A percentile compares a stretch with the other conserved stretches of the same genome.
Conservation (phyloP, 30 jellyfish, hydroid and myxozoan species). For the Rhopilema esculentum region DNA sequence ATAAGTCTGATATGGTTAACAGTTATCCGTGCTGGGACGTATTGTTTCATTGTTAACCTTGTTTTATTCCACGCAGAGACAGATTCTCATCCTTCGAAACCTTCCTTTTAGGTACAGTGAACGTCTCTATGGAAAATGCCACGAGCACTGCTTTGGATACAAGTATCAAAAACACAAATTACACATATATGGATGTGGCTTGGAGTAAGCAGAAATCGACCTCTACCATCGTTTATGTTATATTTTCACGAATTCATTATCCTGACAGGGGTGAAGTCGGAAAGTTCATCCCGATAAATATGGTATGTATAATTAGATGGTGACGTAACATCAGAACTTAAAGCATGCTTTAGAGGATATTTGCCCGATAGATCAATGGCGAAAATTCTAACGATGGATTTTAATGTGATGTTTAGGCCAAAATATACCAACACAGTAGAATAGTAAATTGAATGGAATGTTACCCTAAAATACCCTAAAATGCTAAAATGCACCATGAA, state of each 20-base stretch:
- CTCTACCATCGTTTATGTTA: conserved; percentile 4
- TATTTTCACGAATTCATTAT: conserved; percentile 18
- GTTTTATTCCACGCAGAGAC: too few species aligned
- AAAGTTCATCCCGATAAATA: not conserved
- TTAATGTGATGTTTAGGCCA: not conserved
- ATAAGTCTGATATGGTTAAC: too few species aligned
- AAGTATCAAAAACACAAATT: not conserved
- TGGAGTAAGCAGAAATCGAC: not conserved
- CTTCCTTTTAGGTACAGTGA: not conserved
- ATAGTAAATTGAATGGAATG: too few species aligned
- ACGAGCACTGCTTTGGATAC: not conserved
- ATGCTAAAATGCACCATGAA: too few species aligned
- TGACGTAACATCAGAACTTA: too few species aligned
- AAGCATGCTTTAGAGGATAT: too few species aligned
- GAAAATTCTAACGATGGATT: not conserved
- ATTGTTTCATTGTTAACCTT: too few species aligned
- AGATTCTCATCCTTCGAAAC: too few species aligned
- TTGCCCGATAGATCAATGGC: too few species aligned
- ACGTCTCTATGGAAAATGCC: not conserved
- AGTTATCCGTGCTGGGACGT: too few species aligned
- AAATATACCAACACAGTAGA: not conserved
- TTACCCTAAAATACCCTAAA: too few species aligned
- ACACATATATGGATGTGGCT: not conserved
- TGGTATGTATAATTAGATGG: conserved; percentile 16
- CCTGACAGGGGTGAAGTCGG: not conserved